Conservation (phyloP, 2,797 vertebrate species). For the Limosa lapponica region DNA sequence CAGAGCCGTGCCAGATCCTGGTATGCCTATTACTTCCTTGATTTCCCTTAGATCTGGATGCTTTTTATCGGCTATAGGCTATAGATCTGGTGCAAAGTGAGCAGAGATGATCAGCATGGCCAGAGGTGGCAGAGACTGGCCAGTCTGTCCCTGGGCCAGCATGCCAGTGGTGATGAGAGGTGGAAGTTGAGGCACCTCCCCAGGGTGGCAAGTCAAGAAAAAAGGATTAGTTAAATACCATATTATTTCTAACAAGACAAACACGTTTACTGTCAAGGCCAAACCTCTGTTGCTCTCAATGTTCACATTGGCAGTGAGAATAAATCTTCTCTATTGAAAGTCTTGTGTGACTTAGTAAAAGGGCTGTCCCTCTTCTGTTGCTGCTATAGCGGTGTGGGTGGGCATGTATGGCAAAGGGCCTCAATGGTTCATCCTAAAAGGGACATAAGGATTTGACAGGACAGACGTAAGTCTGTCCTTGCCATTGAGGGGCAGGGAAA, state of each 20-base stretch:
- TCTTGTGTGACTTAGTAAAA: background rate
- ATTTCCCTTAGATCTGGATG: background rate
- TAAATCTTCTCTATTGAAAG: background rate
- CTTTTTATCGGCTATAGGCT: background rate
- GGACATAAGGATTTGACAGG: background rate
- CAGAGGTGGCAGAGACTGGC: background rate
- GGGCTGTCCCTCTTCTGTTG: background rate
- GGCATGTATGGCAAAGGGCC: background rate
- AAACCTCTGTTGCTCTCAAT: fast-evolving
- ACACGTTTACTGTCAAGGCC: background rate
- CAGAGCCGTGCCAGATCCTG: fast-evolving
- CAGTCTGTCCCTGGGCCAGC: background rate
- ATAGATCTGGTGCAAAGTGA: background rate
- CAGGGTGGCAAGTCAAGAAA: background rate
- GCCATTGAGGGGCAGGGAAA: fast-evolving
- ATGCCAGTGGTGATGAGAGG: background rate
- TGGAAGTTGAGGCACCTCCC: background rate
- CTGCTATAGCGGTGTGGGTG: fast-evolving
- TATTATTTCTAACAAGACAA: background rate
- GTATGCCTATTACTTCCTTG: background rate
- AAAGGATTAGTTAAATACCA: background rate
- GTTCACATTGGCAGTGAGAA: background rate
- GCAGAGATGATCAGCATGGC: background rate
- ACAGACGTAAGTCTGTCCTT: background rate
- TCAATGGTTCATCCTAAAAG: background rate